phyloP scores from a whole-genome alignment of 2,113 vertebrate genomes.

The Rhagologus leucostigma region DNA sequence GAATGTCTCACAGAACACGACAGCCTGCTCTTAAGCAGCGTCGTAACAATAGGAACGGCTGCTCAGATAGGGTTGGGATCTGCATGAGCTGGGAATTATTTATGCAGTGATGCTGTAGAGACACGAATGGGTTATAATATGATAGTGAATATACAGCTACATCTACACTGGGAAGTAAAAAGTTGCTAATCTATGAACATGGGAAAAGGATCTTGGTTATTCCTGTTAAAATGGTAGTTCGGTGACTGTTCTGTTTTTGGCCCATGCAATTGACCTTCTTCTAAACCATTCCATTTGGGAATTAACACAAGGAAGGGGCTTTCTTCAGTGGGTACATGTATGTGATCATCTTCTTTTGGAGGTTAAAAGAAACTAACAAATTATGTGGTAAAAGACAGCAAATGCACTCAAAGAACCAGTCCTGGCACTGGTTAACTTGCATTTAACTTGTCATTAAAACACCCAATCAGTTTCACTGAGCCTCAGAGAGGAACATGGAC shows the following conservation, averaged over 20 bases:
- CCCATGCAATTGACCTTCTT: background rate
- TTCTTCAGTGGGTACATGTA: background rate
- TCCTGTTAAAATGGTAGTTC: background rate
- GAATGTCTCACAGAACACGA: background rate
- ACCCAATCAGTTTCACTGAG: background rate
- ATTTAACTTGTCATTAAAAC: background rate
- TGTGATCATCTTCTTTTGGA: background rate
- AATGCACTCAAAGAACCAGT: background rate
- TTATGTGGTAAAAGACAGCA: background rate
- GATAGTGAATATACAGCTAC: background rate
- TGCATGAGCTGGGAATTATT: background rate
- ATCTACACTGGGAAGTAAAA: background rate
- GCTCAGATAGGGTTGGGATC: background rate
- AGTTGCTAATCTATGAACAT: background rate
- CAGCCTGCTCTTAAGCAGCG: background rate
- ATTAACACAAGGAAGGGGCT: background rate
- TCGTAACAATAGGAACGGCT: no score
- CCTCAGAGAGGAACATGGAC: background rate
- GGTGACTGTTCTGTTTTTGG: background rate
- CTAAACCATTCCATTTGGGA: background rate
- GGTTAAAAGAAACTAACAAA: background rate
- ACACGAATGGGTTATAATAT: background rate
- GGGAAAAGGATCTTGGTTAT: background rate
- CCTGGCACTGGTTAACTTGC: background rate
- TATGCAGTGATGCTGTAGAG: background rate